Evolutionary conservation across 2,113 vertebrate genomes (phyloP).

Genomic region (Ailurus styani): DNA sequence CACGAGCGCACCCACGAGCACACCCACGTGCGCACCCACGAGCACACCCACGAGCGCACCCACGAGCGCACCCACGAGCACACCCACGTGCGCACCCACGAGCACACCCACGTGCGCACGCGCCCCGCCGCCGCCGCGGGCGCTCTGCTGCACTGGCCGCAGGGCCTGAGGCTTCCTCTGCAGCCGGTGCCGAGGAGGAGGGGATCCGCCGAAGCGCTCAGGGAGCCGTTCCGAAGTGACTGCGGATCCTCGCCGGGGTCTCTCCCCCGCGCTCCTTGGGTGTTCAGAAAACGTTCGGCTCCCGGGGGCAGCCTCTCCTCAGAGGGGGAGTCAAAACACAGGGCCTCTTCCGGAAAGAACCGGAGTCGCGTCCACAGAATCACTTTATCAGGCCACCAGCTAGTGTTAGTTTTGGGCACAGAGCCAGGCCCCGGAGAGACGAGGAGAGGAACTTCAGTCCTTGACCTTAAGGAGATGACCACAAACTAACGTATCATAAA

Average conservation of each 20-base stretch:
- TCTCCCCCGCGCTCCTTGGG: not conserved
- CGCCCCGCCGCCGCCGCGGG: too few relatives aligned
- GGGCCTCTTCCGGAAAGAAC: not conserved
- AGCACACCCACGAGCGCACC: too few relatives aligned
- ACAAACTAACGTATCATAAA: not conserved
- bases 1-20: too few relatives aligned
- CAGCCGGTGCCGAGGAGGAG: too few relatives aligned
- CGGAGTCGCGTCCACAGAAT: not conserved
- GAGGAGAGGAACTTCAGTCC: not conserved
- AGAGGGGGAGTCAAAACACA: not conserved
- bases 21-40: too few relatives aligned
- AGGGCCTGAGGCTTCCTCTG: too few relatives aligned
- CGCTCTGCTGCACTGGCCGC: too few relatives aligned
- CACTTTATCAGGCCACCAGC: not conserved
- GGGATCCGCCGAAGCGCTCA: too few relatives aligned
- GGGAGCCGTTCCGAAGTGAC: too few relatives aligned
- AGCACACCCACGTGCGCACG: too few relatives aligned
- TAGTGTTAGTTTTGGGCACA: not conserved
- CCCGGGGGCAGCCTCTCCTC: not conserved
- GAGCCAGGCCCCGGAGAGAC: not conserved
- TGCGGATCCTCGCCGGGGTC: not conserved
- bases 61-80: too few relatives aligned
- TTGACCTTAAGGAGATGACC: not conserved
- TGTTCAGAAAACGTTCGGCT: not conserved
- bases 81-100: too few relatives aligned